Evolutionary conservation across 2,113 vertebrate species (phyloP), one percentile per base, ranked within the genome.

Genomic region (Zapornia atra): DNA sequence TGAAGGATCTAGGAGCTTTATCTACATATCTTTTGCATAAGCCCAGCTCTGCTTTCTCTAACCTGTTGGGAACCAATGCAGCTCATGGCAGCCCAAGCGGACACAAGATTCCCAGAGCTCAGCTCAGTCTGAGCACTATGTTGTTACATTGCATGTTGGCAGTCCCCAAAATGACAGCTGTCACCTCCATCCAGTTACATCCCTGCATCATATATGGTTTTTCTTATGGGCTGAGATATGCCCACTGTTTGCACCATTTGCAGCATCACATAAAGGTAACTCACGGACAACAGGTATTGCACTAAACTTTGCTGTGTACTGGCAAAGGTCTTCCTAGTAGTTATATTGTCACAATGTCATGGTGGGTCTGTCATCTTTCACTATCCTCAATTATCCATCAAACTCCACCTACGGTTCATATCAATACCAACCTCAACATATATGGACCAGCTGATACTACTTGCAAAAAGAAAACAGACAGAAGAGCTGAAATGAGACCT

Each of bases 241-340:
- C 5, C 59, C 40, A 10, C 18, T 51, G 2, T 13, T 9, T 29
- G 34, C 24, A 38, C 11, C 2, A 0, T 38, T 44, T 4, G 34
- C 34, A 81, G 36, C 54, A 75, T 12, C 33, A 19, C 11, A 4
- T 34, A 38, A 69, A 31, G 29, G 12, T 56, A 25, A 21, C 12
- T 65, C 18, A 34, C 38, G n/a, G 15, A 56, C 28, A 11, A 73
- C 5, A 50, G 16, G 24, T 19, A 7, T 21, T 3, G 2, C 31
- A 65, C 6, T 60, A 36, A 70, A 15, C 8, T 61, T 66, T 33
- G 40, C 24, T 34, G 20, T 75, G 17, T 13, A 61, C 24, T 38
- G 73, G 40, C 17, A 56, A 40, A 46, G 34, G 24, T 9, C 2
- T 11, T 66, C 78, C 26, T 17, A 69, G 26, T 5, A 20, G 12